Base-by-base conservation (phyloP, 2,888 invertebrate genomes). In the Pyrgus malvae region DNA sequence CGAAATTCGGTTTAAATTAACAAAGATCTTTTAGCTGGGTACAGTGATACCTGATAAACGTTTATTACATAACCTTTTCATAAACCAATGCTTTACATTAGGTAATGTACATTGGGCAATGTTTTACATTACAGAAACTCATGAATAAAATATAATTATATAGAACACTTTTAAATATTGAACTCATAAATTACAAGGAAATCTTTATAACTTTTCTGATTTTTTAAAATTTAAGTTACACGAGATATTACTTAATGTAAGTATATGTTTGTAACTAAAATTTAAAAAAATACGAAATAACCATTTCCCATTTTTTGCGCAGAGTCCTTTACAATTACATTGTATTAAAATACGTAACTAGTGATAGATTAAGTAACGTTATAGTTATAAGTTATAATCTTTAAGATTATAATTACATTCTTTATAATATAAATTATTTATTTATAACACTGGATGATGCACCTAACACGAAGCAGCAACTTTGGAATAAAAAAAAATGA, bases 1-100 rank as follows among this genome's bases (percentile, higher is more conserved):
- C 70, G 64, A 75, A 78, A 78, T 76, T 78, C 76, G 73, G 76
- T 73, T 81, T 50, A n/a, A n/a, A n/a, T 51, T 76, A 68, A 74
- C 66, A 68, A 71, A 67, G 55, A 63, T 60, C 53, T 55, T 53
- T 38, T 31, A 29, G 25, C 27, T 21, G 9, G 37, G 37, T 44
- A 44, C 12, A 44, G 19, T 33, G 16, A 50, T n/a, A n/a, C 25
- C 42, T 45, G 50, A 51, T 25, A 33, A 25, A 57, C 57, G 51
- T 62, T 56, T 62, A 57, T 59, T 55, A 59, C 19, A 58, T 57
- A 65, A 58, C 33, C 56, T 59, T 55, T 51, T 59, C 58, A 66
- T 61, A 58, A 60, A 62, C 16, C 19, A 37, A n/a, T 4, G 6
- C 21, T 21, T 21, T 21, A 6, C 21, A n/a, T n/a, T n/a, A n/a